phyloP scores from a whole-genome alignment of 2,888 invertebrate species.

The Morpho helenor region DNA sequence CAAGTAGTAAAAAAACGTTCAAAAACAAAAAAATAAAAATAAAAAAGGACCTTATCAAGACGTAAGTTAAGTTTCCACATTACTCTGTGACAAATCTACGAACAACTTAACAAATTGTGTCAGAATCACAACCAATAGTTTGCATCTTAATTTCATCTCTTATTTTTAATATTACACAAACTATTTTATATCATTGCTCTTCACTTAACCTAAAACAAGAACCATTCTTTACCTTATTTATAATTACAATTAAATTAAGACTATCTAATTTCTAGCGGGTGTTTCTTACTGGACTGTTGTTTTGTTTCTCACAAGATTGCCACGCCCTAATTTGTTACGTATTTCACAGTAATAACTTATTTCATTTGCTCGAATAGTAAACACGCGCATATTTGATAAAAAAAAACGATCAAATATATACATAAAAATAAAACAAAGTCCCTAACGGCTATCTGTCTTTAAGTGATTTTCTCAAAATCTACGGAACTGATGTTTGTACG shows the following conservation, averaged over 20 bases:
- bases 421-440: too few relatives aligned
- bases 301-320: constrained; percentile 50
- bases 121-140: constrained; percentile 79
- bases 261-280: constrained; percentile 77
- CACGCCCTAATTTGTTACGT: constrained; percentile 34
- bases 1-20: constrained; percentile 69
- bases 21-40: constrained; percentile 47
- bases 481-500: too few relatives aligned
- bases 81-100: constrained; percentile 64
- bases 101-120: constrained; percentile 79
- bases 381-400: too few relatives aligned
- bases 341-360: neutral
- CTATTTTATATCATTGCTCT: constrained; percentile 79
- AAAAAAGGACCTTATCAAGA: constrained; percentile 63
- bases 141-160: constrained; percentile 77
- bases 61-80: constrained; percentile 64
- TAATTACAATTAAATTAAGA: constrained; percentile 75
- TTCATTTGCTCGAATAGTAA: neutral
- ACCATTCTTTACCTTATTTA: constrained; percentile 75
- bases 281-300: constrained; percentile 68
- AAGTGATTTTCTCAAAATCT: too few relatives aligned
- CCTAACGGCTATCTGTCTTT: too few relatives aligned
- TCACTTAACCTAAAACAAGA: constrained; percentile 77
- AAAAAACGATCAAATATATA: too few relatives aligned
- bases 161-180: constrained; percentile 74